phyloP scores from a whole-genome alignment of 30 jellyfish, hydroid and myxozoan genomes.

The Turritopsis dohrnii region DNA sequence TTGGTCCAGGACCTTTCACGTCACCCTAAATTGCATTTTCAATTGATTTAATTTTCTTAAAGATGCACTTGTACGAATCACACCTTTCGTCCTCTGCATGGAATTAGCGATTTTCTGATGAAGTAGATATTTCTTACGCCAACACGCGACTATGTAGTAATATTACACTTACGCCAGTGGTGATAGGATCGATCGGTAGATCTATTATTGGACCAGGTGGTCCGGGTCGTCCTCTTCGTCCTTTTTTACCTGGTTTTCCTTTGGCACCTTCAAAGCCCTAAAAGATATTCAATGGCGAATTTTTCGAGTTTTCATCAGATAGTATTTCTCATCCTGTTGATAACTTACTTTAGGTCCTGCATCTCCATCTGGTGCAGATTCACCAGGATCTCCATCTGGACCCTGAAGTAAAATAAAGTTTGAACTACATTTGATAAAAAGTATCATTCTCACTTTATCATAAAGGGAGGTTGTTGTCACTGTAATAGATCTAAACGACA shows the following conservation, averaged over 20 bases:
- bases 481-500: too few species aligned
- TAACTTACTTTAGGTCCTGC: neutral
- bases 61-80: too few species aligned
- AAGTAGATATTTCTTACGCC: too few species aligned
- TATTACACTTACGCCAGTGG: neutral
- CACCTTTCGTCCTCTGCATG: neutral
- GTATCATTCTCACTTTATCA: neutral
- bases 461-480: too few species aligned
- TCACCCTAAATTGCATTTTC: slow-evolving; percentile 24
- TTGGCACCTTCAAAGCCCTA: slow-evolving; percentile 27
- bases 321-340: too few species aligned
- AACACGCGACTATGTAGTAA: neutral
- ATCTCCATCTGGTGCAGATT: slow-evolving; percentile 7
- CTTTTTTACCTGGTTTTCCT: neutral
- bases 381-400: neutral
- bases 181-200: neutral
- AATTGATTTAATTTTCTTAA: too few species aligned
- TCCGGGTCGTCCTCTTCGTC: slow-evolving; percentile 23
- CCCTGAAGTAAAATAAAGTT: neutral
- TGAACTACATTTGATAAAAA: neutral
- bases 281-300: neutral
- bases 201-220: slow-evolving; percentile 28
- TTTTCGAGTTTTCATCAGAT: neutral
- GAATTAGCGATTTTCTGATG: too few species aligned
- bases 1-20: slow-evolving; percentile 42